Percentiles rank a stretch among this genome's conserved stretches.
Conservation (phyloP, 2,888 invertebrate species). For the Cosmia pyralina region DNA sequence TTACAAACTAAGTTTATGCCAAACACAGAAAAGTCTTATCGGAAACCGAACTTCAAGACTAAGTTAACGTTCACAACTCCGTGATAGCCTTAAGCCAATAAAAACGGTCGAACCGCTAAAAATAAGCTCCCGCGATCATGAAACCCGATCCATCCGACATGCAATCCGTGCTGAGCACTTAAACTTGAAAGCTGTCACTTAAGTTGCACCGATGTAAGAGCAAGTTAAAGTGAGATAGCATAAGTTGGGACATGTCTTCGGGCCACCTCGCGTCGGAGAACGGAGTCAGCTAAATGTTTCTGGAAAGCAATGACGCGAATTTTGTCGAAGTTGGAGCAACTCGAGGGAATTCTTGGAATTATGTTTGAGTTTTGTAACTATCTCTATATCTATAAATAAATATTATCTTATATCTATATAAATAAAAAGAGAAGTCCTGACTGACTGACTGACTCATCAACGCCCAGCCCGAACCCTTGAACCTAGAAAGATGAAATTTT, state of each 20-base stretch:
- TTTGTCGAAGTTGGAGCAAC: conserved; percentile 16
- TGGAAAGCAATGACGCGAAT: conserved; percentile 22
- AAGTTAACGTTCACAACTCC: not conserved
- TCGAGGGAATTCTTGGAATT: conserved; percentile 4
- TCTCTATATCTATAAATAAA: no score
- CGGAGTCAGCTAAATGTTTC: conserved; percentile 35
- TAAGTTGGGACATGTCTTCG: conserved; percentile 36
- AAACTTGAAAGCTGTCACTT: conserved; percentile 46
- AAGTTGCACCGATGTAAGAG: conserved; percentile 34
- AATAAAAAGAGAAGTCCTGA: no score
- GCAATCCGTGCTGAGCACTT: conserved; percentile 53
- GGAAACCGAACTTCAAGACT: not conserved
- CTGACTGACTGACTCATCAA: no score
- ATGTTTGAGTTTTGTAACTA: conserved; percentile 6
- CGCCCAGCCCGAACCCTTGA: no score
- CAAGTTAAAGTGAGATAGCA: conserved; percentile 38
- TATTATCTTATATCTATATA: no score
- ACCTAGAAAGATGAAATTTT: no score
- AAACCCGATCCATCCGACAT: conserved; percentile 30
- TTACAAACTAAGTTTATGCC: not conserved
- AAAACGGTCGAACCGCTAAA: conserved; percentile 16
- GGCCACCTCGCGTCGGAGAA: conserved; percentile 5
- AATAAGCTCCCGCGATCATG: conserved; percentile 28
- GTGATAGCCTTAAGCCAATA: not conserved
- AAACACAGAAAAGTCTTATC: not conserved